Base-by-base conservation (phyloP, 2,113 vertebrate species). In the Hydrolagus affinis region DNA sequence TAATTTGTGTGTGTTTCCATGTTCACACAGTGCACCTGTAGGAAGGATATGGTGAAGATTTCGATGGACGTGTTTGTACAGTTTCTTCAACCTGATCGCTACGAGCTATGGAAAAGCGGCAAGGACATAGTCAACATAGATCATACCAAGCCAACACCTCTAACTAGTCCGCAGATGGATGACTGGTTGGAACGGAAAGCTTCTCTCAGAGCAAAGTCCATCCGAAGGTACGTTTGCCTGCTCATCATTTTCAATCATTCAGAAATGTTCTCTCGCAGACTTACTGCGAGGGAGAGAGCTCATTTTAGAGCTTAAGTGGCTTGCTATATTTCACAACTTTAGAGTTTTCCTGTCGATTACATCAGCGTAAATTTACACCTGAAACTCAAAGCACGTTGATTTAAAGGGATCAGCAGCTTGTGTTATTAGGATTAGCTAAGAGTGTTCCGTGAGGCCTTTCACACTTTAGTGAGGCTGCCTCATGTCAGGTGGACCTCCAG, bases 31-130 rank as follows among this genome's bases (percentile, higher is more conserved):
- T 99, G 97, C 85, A 93, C 97, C 0, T 99, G 97, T 88, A 96
- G 97, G 28, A 98, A 98, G 87, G 97, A 99, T 92, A 99, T 96
- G 95, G 97, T 99, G 89, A 99, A 99, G 94, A 99, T 99, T 90
- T 98, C 97, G 85, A 99, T 99, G 98, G 98, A 99, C 0, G 96
- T 98, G 85, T 99, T 99, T 86, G 98, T 99, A 72, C 92, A 96
- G 86, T 91, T 95, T 89, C 93, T 99, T 87, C 98, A 99, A 88
- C 98, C 97, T 0, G 95, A 96, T 6, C 96, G 97, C 66, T 99
- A 99, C 0, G 96, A 97, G 0, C 88, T 94, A 11, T 99, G 97
- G 98, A 99, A 99, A 86, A 96, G 97, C 89, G 98, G 97, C 9
- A 98, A 96, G 86, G 98, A 99, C 89, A 87, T 85, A 0, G 91